Evolutionary conservation across 2,888 invertebrate genomes (phyloP).

Genomic region (Ditylenchus weischeri): DNA sequence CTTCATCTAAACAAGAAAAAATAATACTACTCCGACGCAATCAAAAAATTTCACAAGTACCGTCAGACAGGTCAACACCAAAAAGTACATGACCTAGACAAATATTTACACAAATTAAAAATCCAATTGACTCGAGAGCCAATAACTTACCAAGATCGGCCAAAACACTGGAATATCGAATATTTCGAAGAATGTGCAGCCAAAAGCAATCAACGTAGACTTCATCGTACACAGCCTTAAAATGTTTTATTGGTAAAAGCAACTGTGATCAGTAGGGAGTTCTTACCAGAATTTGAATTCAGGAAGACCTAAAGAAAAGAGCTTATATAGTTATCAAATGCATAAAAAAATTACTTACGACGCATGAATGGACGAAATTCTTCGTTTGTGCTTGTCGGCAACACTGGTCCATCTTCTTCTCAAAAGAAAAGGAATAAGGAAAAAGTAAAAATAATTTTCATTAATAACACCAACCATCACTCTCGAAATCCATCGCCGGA

Average conservation of each 20-base stretch:
- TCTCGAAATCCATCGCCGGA: constrained; percentile 81
- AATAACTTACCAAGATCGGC: constrained; percentile 72
- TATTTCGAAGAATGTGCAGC: constrained; percentile 92
- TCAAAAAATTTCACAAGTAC: too few species aligned
- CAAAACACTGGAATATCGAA: constrained; percentile 98
- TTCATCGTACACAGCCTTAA: constrained; percentile 81
- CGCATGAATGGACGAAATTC: constrained; percentile 96
- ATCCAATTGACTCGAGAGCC: too few species aligned
- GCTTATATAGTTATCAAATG: too few species aligned
- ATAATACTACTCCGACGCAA: too few species aligned
- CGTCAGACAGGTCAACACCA: constrained; percentile 93
- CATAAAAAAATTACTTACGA: constrained; percentile 61
- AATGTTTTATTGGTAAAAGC: neutral
- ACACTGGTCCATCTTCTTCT: constrained; percentile 70
- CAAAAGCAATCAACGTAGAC: constrained; percentile 81
- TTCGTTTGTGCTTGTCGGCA: constrained; percentile 77
- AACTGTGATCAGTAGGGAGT: neutral
- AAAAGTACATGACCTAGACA: constrained; percentile 86
- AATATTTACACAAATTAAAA: too few species aligned
- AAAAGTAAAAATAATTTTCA: constrained; percentile 1
- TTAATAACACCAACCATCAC: constrained; percentile 30
- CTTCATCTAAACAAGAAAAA: constrained; percentile 71
- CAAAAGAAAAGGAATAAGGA: constrained; percentile 16
- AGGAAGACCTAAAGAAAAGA: constrained; percentile 67
- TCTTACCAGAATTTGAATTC: constrained; percentile 83